Evolutionary conservation across 2,888 invertebrate genomes (phyloP), one percentile per base, ranked within the genome.

Genomic region (Leptothorax acervorum): DNA sequence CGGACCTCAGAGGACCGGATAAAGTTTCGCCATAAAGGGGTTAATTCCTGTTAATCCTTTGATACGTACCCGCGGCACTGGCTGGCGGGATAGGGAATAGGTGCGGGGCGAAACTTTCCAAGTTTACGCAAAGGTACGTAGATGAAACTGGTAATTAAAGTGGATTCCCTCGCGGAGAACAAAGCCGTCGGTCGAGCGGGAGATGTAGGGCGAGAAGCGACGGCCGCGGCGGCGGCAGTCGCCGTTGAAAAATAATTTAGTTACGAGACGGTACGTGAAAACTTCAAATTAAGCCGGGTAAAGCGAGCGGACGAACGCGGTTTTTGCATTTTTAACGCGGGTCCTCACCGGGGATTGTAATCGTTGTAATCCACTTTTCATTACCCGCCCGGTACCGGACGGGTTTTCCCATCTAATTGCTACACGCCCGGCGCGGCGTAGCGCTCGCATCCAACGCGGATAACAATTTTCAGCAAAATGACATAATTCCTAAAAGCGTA

Each of bases 21-120:
- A 79, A 85, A 85, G 83, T 85, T 85, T 60, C 68, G 55, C 66
- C 83, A 68, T 85, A 85, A 85, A 84, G 84, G 84, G 75, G 84
- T 86, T 86, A 84, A 86, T 84, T 86, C 85, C 81, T 66, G 85
- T 81, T 86, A 86, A 86, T 86, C 85, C 84, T 79, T 86, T 86
- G 81, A 86, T 84, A 86, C 83, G 76, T 63, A 76, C 53, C 35
- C 79, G 73, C 81, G 70, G 70, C 74, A 57, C 48, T 39, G 70
- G 62, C 35, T 53, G 66, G 65, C 23, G 23, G 75, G 35, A 71
- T 81, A 81, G 79, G 71, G 70, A 60, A 68, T 66, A 55, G 78
- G 55, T 45, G 48, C 45, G 51, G 57, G 65, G 45, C 79, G 70
- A 86, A 86, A 86, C 74, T 86, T 86, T 70, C 84, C 70, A 83